Percentiles rank a stretch among this genome's conserved stretches.
phyloP scores from a whole-genome alignment of 1,140 invertebrate genomes.

The Drosophila erecta region DNA sequence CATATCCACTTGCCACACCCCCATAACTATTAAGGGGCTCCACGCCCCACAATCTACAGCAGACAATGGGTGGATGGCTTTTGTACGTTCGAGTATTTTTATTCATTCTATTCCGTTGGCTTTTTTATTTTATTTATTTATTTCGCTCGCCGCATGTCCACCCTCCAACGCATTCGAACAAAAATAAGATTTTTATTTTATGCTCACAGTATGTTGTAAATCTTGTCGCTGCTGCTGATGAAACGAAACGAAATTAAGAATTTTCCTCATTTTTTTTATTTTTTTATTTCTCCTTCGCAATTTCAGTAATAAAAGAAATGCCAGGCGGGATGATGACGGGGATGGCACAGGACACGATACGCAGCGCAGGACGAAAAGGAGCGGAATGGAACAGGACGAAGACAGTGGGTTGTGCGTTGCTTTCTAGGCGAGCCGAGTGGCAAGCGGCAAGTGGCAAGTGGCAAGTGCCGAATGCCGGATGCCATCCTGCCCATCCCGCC shows the following conservation, averaged over 20 bases:
- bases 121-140: slow-evolving; percentile 77
- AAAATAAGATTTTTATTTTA: slow-evolving; percentile 81
- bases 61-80: slow-evolving; percentile 45
- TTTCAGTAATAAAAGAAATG: slow-evolving; percentile 80
- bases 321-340: slow-evolving; percentile 40
- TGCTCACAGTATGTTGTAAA: slow-evolving; percentile 81
- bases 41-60: slow-evolving; percentile 23
- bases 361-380: not conserved
- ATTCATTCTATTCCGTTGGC: slow-evolving; percentile 71
- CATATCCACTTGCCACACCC: slow-evolving; percentile 3
- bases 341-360: not conserved
- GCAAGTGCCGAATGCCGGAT: slow-evolving; percentile 35
- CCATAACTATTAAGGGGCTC: slow-evolving; percentile 44
- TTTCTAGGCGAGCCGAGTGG: slow-evolving; percentile 25
- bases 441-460: not conserved
- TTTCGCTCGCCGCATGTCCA: slow-evolving; percentile 50
- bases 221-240: slow-evolving; percentile 76
- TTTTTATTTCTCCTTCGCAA: slow-evolving; percentile 66
- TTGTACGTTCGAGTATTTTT: slow-evolving; percentile 80
- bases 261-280: slow-evolving; percentile 23
- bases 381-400: not conserved
- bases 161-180: slow-evolving; percentile 42
- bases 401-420: slow-evolving; percentile 7
- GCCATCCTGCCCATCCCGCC: slow-evolving; percentile 44
- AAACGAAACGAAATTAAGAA: slow-evolving; percentile 82